Percentiles rank a stretch among this genome's conserved stretches.
Evolutionary conservation across 2,888 invertebrate genomes (phyloP).

Genomic region (Drosophila silvestris): DNA sequence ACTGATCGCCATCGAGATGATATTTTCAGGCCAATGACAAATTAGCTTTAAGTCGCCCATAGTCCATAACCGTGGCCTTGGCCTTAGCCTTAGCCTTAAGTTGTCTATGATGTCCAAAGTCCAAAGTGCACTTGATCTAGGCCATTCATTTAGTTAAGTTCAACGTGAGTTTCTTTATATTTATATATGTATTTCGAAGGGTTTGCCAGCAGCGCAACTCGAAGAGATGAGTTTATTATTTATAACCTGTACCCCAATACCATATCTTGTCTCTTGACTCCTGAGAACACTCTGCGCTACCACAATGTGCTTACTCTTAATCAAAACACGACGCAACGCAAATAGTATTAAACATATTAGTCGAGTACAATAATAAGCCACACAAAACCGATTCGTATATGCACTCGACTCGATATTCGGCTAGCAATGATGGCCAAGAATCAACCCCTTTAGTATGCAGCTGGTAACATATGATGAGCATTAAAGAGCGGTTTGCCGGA

Average conservation of each 20-base stretch:
- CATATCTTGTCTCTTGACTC: background rate
- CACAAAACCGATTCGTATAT: background rate
- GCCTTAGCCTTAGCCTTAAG: constrained; percentile 28
- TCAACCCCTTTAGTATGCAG: background rate
- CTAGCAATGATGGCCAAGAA: background rate
- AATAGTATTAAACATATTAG: constrained; percentile 1
- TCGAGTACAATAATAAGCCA: background rate
- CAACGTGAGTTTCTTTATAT: background rate
- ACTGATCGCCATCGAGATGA: constrained; percentile 43
- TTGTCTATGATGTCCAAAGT: constrained; percentile 54
- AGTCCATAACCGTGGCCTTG: constrained; percentile 27
- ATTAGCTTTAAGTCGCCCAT: constrained; percentile 41
- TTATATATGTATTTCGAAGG: background rate
- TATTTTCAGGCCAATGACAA: constrained; percentile 12
- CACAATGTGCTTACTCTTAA: background rate
- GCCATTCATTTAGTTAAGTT: constrained; percentile 26
- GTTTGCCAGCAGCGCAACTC: background rate
- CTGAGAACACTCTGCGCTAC: background rate
- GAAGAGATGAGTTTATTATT: background rate
- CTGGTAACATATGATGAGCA: background rate
- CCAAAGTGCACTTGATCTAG: constrained; percentile 66
- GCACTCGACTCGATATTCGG: background rate
- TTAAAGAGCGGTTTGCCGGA: background rate
- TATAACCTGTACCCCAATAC: background rate
- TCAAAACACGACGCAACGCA: background rate